Evolutionary conservation across 2,113 vertebrate species (phyloP), one percentile per base, ranked within the genome.

Genomic region (Osmerus eperlanus): DNA sequence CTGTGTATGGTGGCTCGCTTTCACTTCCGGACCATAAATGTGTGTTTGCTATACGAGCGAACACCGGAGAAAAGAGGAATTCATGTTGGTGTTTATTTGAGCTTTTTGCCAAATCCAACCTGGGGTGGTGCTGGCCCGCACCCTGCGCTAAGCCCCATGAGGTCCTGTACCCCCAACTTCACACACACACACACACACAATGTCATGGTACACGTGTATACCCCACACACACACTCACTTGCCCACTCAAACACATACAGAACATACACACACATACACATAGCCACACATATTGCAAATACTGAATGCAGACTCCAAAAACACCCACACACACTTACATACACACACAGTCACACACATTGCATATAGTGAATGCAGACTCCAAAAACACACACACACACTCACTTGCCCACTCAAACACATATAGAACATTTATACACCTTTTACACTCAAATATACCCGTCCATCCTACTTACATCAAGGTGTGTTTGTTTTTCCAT

Each of bases 21-120:
- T 78, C 81, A 88, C 90, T 90, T 91, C 90, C 89, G 83, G 81
- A 78, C 78, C 82, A 81, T 89, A 90, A 90, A 90, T 84, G 87
- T 86, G 85, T 86, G 86, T 89, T 91, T 91, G 88, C 89, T 85
- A 81, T 87, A 81, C 58, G 83, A 88, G 87, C 85, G 89, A 88
- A 82, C 85, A 73, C 62, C 69, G 72, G 89, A 92, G 90, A 92
- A 92, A 93, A 90, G 91, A 86, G 85, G 91, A 89, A 91, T 92
- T 93, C 91, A 92, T 92, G 81, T 82, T 69, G 80, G 70, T 92
- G 91, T 93, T 92, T 93, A 92, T 92, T 86, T 88, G 90, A 90
- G 81, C 77, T 85, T 79, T 55, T 80, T 88, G 87, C 82, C 83
- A 78, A 89, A 86, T 91, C 84, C 80, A 84, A 87, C 85, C 75